Evolutionary conservation across 2,888 invertebrate genomes (phyloP), one percentile per base, ranked within the genome.

Genomic region (Polydrusus tereticollis): DNA sequence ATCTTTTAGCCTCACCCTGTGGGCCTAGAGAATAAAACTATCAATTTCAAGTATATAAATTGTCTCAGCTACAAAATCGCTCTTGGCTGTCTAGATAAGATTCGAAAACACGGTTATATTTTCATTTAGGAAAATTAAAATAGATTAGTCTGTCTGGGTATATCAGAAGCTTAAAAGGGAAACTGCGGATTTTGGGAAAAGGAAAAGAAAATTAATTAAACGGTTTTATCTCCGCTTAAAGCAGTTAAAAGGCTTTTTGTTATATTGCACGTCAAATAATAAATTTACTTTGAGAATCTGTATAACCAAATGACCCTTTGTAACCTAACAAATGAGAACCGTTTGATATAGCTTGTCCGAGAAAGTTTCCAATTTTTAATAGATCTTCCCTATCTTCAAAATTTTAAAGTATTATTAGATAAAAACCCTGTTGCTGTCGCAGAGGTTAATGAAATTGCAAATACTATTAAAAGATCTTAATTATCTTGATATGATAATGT

Each of bases 121-220:
- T 29, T 55, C 29, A 55, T 55, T 29, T 55, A 16, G 16, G 26
- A 14, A 55, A 29, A 55, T 55, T 29, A 55, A 55, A 55, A 29
- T 16, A 55, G 29, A 55, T 55, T 55, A 29, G 26, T 12, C 23
- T 55, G 52, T 29, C 16, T 29, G 8, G n/a, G 29, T 55, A 2
- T 29, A 16, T 55, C 29, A 29, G 52, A 8, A 16, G 3, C 29
- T 55, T 55, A 55, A 55, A 29, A 29, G 52, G 18, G 16, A 16
- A 55, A 18, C 20, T 50, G 23, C 20, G 26, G 12, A 5, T 50
- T 50, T 26, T 50, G 21, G 26, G n/a, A 14, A 26, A 14, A 4
- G 26, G 26, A 26, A 50, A 50, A 50, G 23, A 26, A 50, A 50
- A 14, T 26, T 23, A 14, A 50, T 50, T 50, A 50, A 26, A 50